phyloP scores from a whole-genome alignment of 2,888 invertebrate genomes.

The Fabriciana adippe region DNA sequence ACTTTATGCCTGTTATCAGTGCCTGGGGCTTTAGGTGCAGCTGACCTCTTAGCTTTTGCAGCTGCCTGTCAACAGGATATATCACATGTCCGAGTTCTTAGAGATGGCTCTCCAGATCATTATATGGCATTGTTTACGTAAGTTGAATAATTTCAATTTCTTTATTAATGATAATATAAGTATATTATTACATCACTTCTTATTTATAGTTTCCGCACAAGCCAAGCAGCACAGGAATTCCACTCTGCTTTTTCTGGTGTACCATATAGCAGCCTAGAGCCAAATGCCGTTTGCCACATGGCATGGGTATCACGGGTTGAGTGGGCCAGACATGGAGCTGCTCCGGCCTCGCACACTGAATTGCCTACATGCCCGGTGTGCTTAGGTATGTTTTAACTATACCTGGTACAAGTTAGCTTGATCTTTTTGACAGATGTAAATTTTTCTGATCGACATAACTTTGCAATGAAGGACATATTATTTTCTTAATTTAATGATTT shows the following conservation, averaged over 20 bases:
- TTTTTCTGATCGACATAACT: too few relatives aligned
- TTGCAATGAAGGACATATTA: too few relatives aligned
- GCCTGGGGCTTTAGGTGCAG: constrained; percentile 94
- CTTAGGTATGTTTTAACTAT: constrained; percentile 70
- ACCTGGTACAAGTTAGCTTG: too few relatives aligned
- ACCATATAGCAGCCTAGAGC: constrained; percentile 96
- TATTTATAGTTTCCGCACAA: constrained; percentile 83
- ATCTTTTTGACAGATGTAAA: too few relatives aligned
- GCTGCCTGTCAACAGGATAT: constrained; percentile 96
- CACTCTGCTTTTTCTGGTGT: constrained; percentile 96
- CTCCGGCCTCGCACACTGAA: constrained; percentile 92
- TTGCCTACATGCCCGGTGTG: constrained; percentile 98
- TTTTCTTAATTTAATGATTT: too few relatives aligned
- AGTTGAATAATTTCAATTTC: constrained; percentile 46
- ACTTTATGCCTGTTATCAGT: constrained; percentile 94
- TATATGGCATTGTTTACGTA: constrained; percentile 98
- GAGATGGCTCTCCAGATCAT: constrained; percentile 96
- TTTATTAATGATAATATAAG: too few relatives aligned
- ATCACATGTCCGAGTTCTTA: constrained; percentile 94
- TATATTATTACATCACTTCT: not conserved
- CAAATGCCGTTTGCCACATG: constrained; percentile 94
- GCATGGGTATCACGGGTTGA: constrained; percentile 98
- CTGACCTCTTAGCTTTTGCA: constrained; percentile 96
- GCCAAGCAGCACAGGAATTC: constrained; percentile 94
- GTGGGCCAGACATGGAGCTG: constrained; percentile 88